Conservation (phyloP, 2,888 invertebrate species). For the Liodrosophila aerea region DNA sequence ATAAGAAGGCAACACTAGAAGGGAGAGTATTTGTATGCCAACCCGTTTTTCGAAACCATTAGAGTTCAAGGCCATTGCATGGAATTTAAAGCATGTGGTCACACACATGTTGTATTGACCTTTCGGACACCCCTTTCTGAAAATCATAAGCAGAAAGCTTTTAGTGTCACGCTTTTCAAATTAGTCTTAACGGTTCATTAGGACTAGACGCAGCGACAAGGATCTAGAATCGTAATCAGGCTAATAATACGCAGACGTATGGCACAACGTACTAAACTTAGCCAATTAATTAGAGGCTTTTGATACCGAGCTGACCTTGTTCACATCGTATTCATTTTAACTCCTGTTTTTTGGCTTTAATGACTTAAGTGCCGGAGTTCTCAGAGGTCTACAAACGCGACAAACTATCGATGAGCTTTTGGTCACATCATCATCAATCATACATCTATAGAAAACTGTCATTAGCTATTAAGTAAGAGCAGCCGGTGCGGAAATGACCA, state of each 20-base stretch:
- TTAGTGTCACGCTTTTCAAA: conserved; percentile 45
- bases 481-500: conserved; percentile 23
- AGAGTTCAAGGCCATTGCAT: conserved; percentile 68
- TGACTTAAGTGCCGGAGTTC: conserved; percentile 30
- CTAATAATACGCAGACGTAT: conserved; percentile 19
- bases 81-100: conserved; percentile 34
- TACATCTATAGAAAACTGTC: conserved; percentile 32
- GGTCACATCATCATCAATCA: conserved; percentile 45
- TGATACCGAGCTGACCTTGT: conserved; percentile 42
- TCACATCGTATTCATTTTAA: conserved; percentile 9
- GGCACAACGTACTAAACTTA: conserved; percentile 5
- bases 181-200: conserved; percentile 41
- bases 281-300: conserved; percentile 39
- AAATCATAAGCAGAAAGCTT: conserved; percentile 11
- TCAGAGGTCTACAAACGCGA: not conserved
- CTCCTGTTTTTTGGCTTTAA: conserved; percentile 9
- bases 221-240: conserved; percentile 24
- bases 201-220: conserved; percentile 18
- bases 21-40: conserved; percentile 29
- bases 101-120: not conserved
- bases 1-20: not conserved
- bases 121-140: conserved; percentile 4
- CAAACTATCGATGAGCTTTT: conserved; percentile 34
- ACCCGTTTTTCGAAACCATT: conserved; percentile 27
- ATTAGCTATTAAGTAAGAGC: conserved; percentile 47